Percentiles rank a stretch among this genome's conserved stretches.
phyloP scores from a whole-genome alignment of 2,797 vertebrate genomes.

The Xiphorhynchus erythropygius region DNA sequence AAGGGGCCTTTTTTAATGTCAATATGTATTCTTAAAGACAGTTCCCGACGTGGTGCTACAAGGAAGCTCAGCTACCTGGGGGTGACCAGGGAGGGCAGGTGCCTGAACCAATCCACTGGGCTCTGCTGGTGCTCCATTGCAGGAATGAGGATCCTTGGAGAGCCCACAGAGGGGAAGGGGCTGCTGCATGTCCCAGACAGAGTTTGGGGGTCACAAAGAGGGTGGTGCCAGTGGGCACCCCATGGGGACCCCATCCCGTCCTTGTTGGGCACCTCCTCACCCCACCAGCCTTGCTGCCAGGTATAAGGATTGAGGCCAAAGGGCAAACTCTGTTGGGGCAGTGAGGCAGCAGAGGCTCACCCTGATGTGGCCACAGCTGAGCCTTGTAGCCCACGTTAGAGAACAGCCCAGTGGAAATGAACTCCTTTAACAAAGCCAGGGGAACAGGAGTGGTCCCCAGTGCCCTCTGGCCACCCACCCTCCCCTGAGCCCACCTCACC shows the following conservation, averaged over 20 bases:
- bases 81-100: neutral
- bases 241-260: neutral
- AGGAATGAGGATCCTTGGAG: rapidly evolving
- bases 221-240: rapidly evolving
- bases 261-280: neutral
- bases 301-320: neutral
- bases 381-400: neutral
- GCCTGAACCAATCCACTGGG: neutral
- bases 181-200: neutral
- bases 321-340: neutral
- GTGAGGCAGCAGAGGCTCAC: neutral
- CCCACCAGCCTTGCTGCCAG: neutral
- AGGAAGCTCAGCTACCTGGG: neutral
- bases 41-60: rapidly evolving
- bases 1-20: constrained; percentile 53
- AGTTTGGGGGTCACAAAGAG: neutral
- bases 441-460: no score
- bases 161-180: rapidly evolving
- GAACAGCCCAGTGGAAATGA: constrained; percentile 14
- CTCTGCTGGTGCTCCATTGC: neutral
- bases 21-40: neutral
- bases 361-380: neutral
- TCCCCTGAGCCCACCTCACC: neutral
- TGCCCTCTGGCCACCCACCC: neutral
- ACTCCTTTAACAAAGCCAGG: neutral